phyloP scores from a whole-genome alignment of 2,888 invertebrate genomes.

The Cephus spinipes region DNA sequence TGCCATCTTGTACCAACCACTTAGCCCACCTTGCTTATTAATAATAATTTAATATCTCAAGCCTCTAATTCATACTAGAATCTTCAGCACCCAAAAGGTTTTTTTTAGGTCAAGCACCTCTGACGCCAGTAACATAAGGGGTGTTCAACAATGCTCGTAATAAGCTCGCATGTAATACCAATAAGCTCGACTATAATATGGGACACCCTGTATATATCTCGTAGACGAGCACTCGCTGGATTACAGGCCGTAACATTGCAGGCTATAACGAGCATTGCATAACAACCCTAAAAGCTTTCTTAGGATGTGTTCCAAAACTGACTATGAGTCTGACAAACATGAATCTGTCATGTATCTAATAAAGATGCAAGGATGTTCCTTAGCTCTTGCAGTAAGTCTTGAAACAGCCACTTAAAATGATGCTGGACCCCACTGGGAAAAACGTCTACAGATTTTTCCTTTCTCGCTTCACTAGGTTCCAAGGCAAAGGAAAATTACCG shows the following conservation, averaged over 20 bases:
- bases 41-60: conserved; percentile 1
- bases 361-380: background rate
- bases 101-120: conserved; percentile 53
- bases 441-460: background rate
- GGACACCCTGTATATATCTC: background rate
- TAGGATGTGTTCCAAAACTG: background rate
- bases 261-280: background rate
- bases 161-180: background rate
- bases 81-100: background rate
- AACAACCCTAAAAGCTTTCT: background rate
- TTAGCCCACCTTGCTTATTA: background rate
- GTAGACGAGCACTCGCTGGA: background rate
- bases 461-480: background rate
- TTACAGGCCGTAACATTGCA: background rate
- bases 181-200: background rate
- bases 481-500: background rate
- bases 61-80: background rate
- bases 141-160: conserved; percentile 33
- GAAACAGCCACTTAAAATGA: background rate
- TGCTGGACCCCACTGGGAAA: background rate
- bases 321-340: background rate
- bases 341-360: background rate
- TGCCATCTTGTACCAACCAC: background rate
- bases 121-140: conserved; percentile 52
- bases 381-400: background rate